Evolutionary conservation across 2,888 invertebrate species (phyloP).

Genomic region (Drosophila lacicola): DNA sequence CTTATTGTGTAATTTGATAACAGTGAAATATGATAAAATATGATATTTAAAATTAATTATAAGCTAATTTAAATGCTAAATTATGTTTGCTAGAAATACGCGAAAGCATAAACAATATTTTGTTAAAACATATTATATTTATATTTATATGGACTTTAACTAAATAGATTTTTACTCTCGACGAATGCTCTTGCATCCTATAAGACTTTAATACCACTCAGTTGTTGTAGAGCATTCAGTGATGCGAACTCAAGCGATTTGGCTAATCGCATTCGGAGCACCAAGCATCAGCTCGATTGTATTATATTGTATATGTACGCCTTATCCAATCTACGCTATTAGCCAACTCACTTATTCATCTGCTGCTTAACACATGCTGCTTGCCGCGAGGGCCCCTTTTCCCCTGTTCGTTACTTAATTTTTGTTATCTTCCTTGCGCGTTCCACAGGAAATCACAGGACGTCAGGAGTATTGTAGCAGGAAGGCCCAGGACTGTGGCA

Average conservation of each 20-base stretch:
- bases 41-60: too few relatives aligned
- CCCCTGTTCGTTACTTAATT: constrained; percentile 42
- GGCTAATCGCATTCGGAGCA: constrained; percentile 27
- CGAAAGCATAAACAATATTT: too few relatives aligned
- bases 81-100: too few relatives aligned
- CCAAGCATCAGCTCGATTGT: constrained; percentile 9
- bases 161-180: too few relatives aligned
- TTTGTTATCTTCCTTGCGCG: constrained; percentile 58
- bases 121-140: too few relatives aligned
- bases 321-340: constrained; percentile 51
- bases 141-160: too few relatives aligned
- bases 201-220: neutral
- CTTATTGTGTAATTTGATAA: too few relatives aligned
- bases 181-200: neutral
- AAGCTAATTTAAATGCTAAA: too few relatives aligned
- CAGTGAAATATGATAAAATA: too few relatives aligned
- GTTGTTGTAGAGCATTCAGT: constrained; percentile 1
- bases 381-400: constrained; percentile 11
- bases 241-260: constrained; percentile 21
- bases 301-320: neutral
- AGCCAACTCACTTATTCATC: constrained; percentile 45
- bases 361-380: constrained; percentile 35
- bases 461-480: constrained; percentile 53
- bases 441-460: constrained; percentile 71
- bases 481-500: constrained; percentile 42